Evolutionary conservation across 2,797 vertebrate genomes (phyloP), one percentile per base, ranked within the genome.

Genomic region (Knipowitschia caucasica): DNA sequence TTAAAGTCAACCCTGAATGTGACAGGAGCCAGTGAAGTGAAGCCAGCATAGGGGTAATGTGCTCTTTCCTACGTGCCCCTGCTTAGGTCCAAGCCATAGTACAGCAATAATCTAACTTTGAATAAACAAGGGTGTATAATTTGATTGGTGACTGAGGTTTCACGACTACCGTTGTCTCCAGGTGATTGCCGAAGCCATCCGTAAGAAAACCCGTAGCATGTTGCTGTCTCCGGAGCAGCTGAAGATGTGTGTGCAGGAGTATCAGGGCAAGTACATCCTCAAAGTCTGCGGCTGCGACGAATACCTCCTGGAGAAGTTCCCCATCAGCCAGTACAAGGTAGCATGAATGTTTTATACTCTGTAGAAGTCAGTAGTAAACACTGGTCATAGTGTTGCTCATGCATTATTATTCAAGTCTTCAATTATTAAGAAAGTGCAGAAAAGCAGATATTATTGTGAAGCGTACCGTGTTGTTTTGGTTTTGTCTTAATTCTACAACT

Each of bases 221-320:
- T 85, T 99, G 83, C 87, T 99, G 23, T 97, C 96, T 6, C 90
- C 92, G 20, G 96, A 99, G 80, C 96, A 99, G 88, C 81, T 99
- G 38, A 98, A 98, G 85, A 95, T 99, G 87, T 99, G 96, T 12
- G 96, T 99, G 67, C 91, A 97, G 86, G 96, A 99, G 71, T 99
- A 99, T 81, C 96, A 99, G 89, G 95, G 96, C 69, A 99, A 98
- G 72, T 99, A 99, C 69, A 98, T 99, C 83, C 92, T 99, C 73
- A 99, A 99, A 91, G 96, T 99, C 12, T 99, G 96, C 35, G 96
- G 96, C 81, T 99, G 96, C 65, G 96, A 98, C 30, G 96, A 99
- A 63, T 99, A 99, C 83, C 92, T 99, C 76, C 85, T 99, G 86
- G 96, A 99, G 90, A 98, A 98, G 75, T 95, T 96, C 75, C 96